These are phyloP conservation scores for Macrosteles quadrilineatus DNA, from an alignment of 1,140 invertebrate genomes.

Conservation along the genomic window DNA sequence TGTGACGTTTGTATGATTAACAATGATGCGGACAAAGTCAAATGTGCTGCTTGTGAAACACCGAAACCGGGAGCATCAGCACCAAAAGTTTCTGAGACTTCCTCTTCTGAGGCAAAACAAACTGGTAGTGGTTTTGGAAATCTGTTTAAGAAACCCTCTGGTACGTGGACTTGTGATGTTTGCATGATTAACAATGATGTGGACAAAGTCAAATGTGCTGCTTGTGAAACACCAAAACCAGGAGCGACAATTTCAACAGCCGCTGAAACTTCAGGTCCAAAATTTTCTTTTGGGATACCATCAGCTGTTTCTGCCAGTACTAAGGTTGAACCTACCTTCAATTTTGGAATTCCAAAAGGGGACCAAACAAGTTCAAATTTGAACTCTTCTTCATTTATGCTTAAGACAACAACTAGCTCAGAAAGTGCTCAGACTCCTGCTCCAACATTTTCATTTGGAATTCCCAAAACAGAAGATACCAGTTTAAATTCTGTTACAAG, in stretches of 20 bases:
- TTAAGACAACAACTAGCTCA: not conserved
- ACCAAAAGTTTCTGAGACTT: slow-evolving; percentile 43
- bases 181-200: slow-evolving; percentile 58
- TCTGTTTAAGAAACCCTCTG: slow-evolving; percentile 54
- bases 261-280: slow-evolving; percentile 38
- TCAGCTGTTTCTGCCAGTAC: slow-evolving; percentile 21
- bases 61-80: slow-evolving; percentile 38
- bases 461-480: slow-evolving; percentile 39
- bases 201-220: slow-evolving; percentile 55
- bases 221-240: slow-evolving; percentile 46
- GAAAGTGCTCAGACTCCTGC: slow-evolving; percentile 26
- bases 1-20: slow-evolving; percentile 61
- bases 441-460: slow-evolving; percentile 48
- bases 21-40: slow-evolving; percentile 55
- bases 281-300: slow-evolving; percentile 54
- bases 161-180: slow-evolving; percentile 60
- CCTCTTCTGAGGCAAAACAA: slow-evolving; percentile 45
- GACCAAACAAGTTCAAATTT: not conserved
- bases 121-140: slow-evolving; percentile 51
- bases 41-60: slow-evolving; percentile 57
- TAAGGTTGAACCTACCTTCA: slow-evolving; percentile 39
- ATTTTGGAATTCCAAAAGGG: slow-evolving; percentile 53
- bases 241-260: slow-evolving; percentile 23
- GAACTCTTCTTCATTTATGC: slow-evolving; percentile 30
- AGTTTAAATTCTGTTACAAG: not conserved